Percentiles rank a stretch among this genome's conserved stretches.
phyloP scores from a whole-genome alignment of 2,888 invertebrate genomes.

The Ceratothoa steindachneri region DNA sequence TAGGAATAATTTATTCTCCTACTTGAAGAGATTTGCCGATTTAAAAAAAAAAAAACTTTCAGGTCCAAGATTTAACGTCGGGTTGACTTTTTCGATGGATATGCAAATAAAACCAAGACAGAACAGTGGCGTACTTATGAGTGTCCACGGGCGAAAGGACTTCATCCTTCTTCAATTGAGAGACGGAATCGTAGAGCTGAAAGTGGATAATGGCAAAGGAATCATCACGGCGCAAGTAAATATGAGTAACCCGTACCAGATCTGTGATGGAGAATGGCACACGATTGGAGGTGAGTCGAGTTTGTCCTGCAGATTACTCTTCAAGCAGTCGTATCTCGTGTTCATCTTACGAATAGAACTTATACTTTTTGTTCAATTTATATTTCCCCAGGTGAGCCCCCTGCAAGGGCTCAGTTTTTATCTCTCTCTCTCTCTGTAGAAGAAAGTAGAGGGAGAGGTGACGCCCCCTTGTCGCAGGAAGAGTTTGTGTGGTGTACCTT shows the following conservation, averaged over 20 bases:
- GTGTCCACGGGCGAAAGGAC: conserved; percentile 77
- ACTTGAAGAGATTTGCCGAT: not conserved
- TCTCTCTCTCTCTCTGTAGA: not conserved
- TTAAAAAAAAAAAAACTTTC: too few relatives aligned
- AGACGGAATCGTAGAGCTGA: conserved; percentile 74
- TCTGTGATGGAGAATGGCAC: conserved; percentile 96
- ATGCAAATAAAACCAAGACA: conserved; percentile 83
- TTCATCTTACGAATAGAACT: too few relatives aligned
- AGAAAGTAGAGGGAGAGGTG: too few relatives aligned
- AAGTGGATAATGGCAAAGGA: conserved; percentile 78
- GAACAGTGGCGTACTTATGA: conserved; percentile 75
- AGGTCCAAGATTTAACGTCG: conserved; percentile 64
- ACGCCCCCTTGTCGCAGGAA: too few relatives aligned
- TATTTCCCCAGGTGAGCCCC: too few relatives aligned
- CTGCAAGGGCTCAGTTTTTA: not conserved
- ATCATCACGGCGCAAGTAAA: conserved; percentile 68
- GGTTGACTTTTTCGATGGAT: conserved; percentile 69
- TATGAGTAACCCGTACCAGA: conserved; percentile 62
- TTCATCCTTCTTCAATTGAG: conserved; percentile 81
- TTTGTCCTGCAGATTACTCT: not conserved
- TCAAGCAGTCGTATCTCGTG: not conserved
- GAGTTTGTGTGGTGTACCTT: too few relatives aligned
- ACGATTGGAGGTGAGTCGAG: conserved; percentile 59
- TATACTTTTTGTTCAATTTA: too few relatives aligned
- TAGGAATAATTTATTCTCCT: not conserved